Base-by-base conservation (phyloP, 2,888 invertebrate genomes). In the Campaea margaritaria region DNA sequence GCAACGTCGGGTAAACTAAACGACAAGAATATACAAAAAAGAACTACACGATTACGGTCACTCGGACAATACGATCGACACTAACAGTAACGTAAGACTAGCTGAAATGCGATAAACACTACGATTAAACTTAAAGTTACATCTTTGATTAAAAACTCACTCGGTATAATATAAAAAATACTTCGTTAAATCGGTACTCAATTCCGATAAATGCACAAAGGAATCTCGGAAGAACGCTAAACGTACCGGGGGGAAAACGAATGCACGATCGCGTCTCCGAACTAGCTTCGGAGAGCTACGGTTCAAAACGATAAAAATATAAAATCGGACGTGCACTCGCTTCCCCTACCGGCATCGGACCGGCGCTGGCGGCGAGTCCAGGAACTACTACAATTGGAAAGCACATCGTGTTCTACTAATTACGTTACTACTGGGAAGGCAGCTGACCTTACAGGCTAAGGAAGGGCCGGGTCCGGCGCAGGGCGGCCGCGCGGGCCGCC, bases 81-180 rank as follows among this genome's bases (percentile, higher is more conserved):
- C 86, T 87, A 88, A 87, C 83, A 80, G 82, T 83, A 90, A 91
- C 87, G 88, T 91, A 91, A 91, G 92, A 92, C 92, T 92, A 92
- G 92, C 82, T 85, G 90, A 92, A 91, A 91, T 90, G 92, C 89
- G 85, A 89, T 90, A 89, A 87, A 89, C 83, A 91, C 90, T 90
- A 91, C 79, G 78, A 67, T 77, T 83, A 85, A 91, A 90, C 88
- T 88, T 91, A 89, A 89, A 87, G 73, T 86, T 90, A 91, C 86
- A 91, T 92, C 92, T 91, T 92, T 91, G 92, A 90, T 91, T 87
- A 86, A 86, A 60, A 90, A 90, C 89, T 91, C 91, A 91, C 91
- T 90, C 89, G 82, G 85, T 85, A 84, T 79, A 84, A 77, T 75
- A 78, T 79, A 74, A 81, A 85, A 87, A 86, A 86, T 86, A 87